Base-by-base conservation (phyloP, 1,140 invertebrate species). In the Asobara japonica region DNA sequence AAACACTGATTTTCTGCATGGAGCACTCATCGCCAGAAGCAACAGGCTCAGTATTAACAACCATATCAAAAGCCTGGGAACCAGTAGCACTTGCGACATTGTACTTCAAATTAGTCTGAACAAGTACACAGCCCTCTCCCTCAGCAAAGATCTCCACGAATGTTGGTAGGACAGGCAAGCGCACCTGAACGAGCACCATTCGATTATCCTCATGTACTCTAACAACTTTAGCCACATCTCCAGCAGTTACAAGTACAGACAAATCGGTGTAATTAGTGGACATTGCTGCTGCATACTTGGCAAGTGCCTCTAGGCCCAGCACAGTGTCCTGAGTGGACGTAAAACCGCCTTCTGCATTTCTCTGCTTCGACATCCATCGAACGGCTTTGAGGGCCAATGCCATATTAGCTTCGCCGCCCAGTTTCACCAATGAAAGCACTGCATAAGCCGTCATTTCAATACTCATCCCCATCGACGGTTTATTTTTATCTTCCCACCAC, bases 391-490 rank as follows among this genome's bases (percentile, higher is more conserved):
- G 80, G 2, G 89, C 86, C 18, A 87, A 82, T 16, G 88, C 82
- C 70, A 91, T 88, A 77, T 93, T 89, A 3, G 89, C 89, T 4
- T 92, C 86, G 1, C 89, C 87, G 10, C 90, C 89, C 13, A 90
- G 81, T 79, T 90, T 89, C 13, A 93, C 79, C 16, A 91, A 85
- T 6, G 92, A 89, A 38, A 95, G 80, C 22, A 95, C 79, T 2
- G 89, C 91, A 78, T 96, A 96, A 0, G 93, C 89, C 1, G 94
- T 94, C 77, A 93, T 93, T 84, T 96, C 94, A 25, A 95, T 90
- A 78, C 90, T 89, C 10, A 88, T 45, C 27, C 82, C 83, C 5
- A 83, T 33, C 1, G 86, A 85, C 3, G 83, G 83, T 61, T 84
- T 84, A 22, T 77, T 66, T 73, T 83, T 83, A 16, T 86, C 81